Evolutionary conservation across 2,797 vertebrate genomes (phyloP).

Genomic region (Chaenodraco wilsoni): DNA sequence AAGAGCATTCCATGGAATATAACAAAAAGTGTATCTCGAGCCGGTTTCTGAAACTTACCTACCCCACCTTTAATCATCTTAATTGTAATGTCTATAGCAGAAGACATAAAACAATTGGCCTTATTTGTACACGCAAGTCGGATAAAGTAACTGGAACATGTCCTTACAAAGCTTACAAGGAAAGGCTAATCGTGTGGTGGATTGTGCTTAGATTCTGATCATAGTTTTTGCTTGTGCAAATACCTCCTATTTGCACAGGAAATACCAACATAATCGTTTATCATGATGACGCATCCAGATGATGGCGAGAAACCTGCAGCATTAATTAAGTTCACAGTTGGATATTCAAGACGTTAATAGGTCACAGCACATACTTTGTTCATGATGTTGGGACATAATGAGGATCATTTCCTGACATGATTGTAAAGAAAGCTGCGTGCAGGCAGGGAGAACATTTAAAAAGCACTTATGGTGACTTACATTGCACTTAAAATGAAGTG

Average conservation of each 20-base stretch:
- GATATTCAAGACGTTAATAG: neutral
- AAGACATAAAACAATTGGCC: neutral
- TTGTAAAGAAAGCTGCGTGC: slow-evolving; percentile 34
- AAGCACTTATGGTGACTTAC: slow-evolving; percentile 39
- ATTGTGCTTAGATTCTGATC: slow-evolving; percentile 25
- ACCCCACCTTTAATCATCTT: neutral
- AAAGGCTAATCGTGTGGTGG: neutral
- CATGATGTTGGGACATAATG: slow-evolving; percentile 2
- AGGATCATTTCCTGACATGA: slow-evolving; percentile 16
- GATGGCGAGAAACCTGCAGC: slow-evolving; percentile 25
- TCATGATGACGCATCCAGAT: slow-evolving; percentile 23
- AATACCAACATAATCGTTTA: slow-evolving; percentile 20
- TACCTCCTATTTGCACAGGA: slow-evolving; percentile 17
- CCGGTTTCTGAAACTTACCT: too few species aligned
- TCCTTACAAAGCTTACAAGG: neutral
- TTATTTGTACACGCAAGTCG: neutral
- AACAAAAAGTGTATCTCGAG: too few species aligned
- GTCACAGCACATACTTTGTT: slow-evolving; percentile 2
- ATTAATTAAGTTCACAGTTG: neutral
- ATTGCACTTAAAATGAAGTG: slow-evolving; percentile 37
- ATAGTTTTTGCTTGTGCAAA: neutral
- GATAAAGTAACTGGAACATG: neutral
- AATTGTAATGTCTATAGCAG: neutral
- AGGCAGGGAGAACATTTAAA: slow-evolving; percentile 3
- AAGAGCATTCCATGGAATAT: too few species aligned